Base-by-base conservation (phyloP, 2,113 vertebrate genomes). In the Antechinus flavipes region DNA sequence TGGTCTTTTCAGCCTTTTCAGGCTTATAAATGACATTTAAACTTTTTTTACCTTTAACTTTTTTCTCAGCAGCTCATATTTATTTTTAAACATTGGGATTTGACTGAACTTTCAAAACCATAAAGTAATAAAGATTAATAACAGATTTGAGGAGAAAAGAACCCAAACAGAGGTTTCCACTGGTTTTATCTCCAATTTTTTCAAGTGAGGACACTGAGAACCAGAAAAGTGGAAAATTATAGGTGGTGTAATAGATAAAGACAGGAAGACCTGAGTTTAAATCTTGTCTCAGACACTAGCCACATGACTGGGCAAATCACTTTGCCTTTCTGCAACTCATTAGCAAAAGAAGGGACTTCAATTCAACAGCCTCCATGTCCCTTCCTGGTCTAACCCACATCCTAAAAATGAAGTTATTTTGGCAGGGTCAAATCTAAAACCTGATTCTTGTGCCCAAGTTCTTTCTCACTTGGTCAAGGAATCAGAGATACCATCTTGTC, bases 101-200 rank as follows among this genome's bases (percentile, higher is more conserved):
- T 92, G 61, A 93, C 84, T 84, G 30, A 93, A 89, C 54, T 94
- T 97, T 95, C 84, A 95, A 84, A 84, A 42, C 68, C 19, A 84
- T 35, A n/a, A 84, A 95, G 42, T 54, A 47, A 46, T 12, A 0
- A n/a, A 94, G 95, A 96, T 47, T 54, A 95, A 93, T 96, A 90
- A 95, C 91, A 89, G n/a, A 8, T 0, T n/a, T 92, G 52, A 68
- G 91, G 35, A 92, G 27, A 92, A 93, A 93, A 96, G 56, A 96
- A n/a, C 94, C 54, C 92, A 92, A 96, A 49, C 55, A 90, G 55
- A 89, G 68, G 89, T 23, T 25, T 7, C 52, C 53, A 91, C 14
- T 46, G 90, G 49, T 23, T 7, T 84, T 84, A 22, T 22, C 68
- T n/a, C 68, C 68, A 42, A 42, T 7, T 84, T 84, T 84, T 84